These are phyloP conservation scores for Leucoma salicis DNA, from an alignment of 2,888 invertebrate species.

Conservation along the genomic window DNA sequence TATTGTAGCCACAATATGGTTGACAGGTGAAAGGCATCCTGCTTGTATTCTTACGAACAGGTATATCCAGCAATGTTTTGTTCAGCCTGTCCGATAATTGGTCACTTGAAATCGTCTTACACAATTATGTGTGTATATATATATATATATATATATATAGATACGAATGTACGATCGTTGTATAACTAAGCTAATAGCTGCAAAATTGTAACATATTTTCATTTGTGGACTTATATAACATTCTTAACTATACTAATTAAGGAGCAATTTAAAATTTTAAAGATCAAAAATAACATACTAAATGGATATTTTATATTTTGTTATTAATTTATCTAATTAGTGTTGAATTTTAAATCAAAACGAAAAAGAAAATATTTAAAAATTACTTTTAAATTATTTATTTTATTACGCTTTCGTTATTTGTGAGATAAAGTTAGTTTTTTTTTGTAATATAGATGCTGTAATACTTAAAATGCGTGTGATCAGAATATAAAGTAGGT, in stretches of 20 bases:
- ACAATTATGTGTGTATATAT: conserved; percentile 16
- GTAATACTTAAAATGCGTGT: not conserved
- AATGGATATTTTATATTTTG: not conserved
- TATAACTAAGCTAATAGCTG: conserved; percentile 28
- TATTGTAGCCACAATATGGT: no score
- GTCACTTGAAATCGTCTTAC: conserved; percentile 20
- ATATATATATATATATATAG: conserved; percentile 6
- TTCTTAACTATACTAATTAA: not conserved
- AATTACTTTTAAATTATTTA: not conserved
- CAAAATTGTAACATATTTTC: conserved; percentile 3
- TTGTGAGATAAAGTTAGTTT: not conserved
- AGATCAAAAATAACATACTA: not conserved
- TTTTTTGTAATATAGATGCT: not conserved
- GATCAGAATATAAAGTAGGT: conserved; percentile 4
- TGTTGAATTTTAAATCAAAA: not conserved
- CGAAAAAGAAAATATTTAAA: not conserved
- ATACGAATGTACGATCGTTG: conserved; percentile 16
- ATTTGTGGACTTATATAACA: not conserved
- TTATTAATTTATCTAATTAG: not conserved
- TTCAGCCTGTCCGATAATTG: conserved; percentile 24
- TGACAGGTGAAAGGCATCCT: conserved; percentile 49
- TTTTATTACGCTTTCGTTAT: conserved; percentile 1
- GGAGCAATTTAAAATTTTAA: not conserved
- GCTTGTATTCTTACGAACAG: conserved; percentile 20
- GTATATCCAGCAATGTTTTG: conserved; percentile 29